Conservation (phyloP, 1,140 invertebrate species). For the Lordiphosa stackelbergi region DNA sequence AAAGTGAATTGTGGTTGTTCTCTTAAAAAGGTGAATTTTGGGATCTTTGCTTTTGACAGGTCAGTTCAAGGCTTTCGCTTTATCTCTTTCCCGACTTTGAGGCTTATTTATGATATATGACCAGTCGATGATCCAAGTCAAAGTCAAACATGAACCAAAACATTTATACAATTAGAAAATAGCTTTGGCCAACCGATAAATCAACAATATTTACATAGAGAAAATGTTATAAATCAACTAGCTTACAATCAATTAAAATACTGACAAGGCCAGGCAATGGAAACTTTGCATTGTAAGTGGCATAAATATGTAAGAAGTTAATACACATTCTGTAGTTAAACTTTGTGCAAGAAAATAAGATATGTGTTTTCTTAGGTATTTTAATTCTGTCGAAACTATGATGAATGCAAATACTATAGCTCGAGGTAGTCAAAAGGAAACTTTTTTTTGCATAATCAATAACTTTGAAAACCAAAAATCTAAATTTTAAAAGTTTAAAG, state of each 20-base stretch:
- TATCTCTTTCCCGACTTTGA: not conserved
- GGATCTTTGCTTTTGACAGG: conserved; percentile 34
- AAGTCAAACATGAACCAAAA: conserved; percentile 22
- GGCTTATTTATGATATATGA: conserved; percentile 31
- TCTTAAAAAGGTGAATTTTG: conserved; percentile 22
- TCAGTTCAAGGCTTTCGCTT: conserved; percentile 19
- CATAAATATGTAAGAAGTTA: conserved; percentile 2
- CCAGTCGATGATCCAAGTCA: conserved; percentile 35
- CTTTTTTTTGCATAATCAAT: too few relatives aligned
- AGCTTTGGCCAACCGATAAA: conserved; percentile 32
- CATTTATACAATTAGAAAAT: conserved; percentile 44
- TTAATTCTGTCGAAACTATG: too few relatives aligned
- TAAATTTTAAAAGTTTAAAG: too few relatives aligned
- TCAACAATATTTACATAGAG: conserved; percentile 23
- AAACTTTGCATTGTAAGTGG: conserved; percentile 7
- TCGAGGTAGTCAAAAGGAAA: too few relatives aligned
- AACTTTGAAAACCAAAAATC: too few relatives aligned
- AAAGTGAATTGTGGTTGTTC: conserved; percentile 22
- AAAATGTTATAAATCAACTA: conserved; percentile 23
- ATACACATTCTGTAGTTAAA: not conserved
- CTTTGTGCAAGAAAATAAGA: not conserved
- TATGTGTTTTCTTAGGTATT: too few relatives aligned
- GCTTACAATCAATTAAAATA: conserved; percentile 27
- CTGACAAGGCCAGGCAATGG: conserved; percentile 8
- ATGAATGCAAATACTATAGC: too few relatives aligned